Evolutionary conservation across 1,140 invertebrate species (phyloP), one percentile per base, ranked within the genome.

Genomic region (Phenacoccus solenopsis): DNA sequence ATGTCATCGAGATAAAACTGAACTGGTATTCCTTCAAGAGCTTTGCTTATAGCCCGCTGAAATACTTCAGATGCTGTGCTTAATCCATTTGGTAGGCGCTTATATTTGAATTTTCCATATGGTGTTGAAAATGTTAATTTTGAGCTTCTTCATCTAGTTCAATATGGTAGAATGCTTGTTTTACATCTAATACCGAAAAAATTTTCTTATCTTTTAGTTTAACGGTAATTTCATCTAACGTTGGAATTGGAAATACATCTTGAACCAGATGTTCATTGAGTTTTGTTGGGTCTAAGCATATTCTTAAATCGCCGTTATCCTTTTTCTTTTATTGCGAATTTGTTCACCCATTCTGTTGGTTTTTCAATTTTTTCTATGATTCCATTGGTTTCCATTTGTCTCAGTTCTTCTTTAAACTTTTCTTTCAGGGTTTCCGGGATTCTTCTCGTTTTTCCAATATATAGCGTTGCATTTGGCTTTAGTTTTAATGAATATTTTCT

Each of bases 271-370:
- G 28, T 57, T 61, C 59, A 69, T 75, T 75, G 9, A 75, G 28
- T 56, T 75, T 25, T 16, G 69, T 73, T 1, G 77, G 79, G 70
- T 82, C 79, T 10, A 78, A 74, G 71, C 78, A 80, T 1, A 82
- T 56, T n/a, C 79, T 70, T 7, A 78, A 70, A 32, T 70, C 69
- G 16, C 75, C 77, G 71, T 77, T 74, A 57, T 73, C 68, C 69
- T 81, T n/a, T 80, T 38, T 74, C 72, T 3, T 78, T 75, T 21
- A 76, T 70, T 0, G 80, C 74, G 61, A 79, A 71, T 21, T 78
- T 78, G 24, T 75, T 74, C 21, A 76, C 74, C 79, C 78, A 81
- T 13, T 73, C 72, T 1, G 70, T 61, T 10, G 70, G 72, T 67
- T 68, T 70, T 28, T 73, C 67, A 24, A 73, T 73, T 32, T 67